Base-by-base conservation (phyloP, 2,797 vertebrate species). In the Microtus obscurus region DNA sequence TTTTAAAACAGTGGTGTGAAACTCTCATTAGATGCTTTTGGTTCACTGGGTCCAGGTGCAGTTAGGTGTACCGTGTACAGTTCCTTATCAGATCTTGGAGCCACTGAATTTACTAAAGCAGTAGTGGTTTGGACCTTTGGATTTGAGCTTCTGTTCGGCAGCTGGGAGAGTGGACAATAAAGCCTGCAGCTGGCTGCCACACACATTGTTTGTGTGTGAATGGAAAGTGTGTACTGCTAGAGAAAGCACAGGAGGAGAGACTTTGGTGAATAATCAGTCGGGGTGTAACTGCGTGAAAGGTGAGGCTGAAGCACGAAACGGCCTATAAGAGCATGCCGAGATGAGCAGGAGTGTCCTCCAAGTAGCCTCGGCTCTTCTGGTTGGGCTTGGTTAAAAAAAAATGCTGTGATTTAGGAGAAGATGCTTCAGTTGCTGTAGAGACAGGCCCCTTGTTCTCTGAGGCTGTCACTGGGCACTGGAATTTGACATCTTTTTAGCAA, bases 401-500 rank as follows among this genome's bases (percentile, higher is more conserved):
- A 53, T 0, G 94, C 91, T 96, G 93, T 97, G 94, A 94, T 97
- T 98, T 97, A 97, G 96, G 87, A 92, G 69, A 77, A 82, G 97
- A 82, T 95, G 85, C 92, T 98, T 97, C 94, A 96, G 63, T 98
- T 97, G 93, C 87, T 96, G 74, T 95, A 97, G 96, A 90, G 93
- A 93, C 89, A 97, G 97, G 94, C 94, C 91, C 85, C 95, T 97
- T 96, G 61, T 96, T 94, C 88, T 96, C 93, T 65, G 85, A 86
- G 87, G 85, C 97, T 97, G 87, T 97, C 97, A 95, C 71, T 87
- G n/a, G 91, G 59, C 95, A 78, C 48, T 97, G 78, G 93, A 96
- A 95, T 97, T 98, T 79, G 69, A 96, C 95, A 91, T 97, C 53
- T 96, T 97, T 98, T 95, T 96, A 95, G 94, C 96, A 98, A 96